A percentile compares a stretch with the other conserved stretches of the same genome.
Evolutionary conservation across 1,140 invertebrate species (phyloP).

Genomic region (Caenorhabditis briggsae): DNA sequence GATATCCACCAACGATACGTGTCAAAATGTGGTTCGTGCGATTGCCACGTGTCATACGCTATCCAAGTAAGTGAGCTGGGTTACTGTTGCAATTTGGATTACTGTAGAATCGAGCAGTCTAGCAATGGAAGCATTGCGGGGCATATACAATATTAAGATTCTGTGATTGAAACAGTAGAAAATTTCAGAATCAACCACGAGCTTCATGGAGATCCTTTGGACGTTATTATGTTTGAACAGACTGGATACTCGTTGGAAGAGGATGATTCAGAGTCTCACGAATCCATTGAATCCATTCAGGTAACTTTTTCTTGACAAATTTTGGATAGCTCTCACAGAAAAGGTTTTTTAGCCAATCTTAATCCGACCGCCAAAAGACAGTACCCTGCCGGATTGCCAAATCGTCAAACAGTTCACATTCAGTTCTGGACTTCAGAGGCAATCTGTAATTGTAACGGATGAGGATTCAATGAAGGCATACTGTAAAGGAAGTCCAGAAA

Average conservation of each 20-base stretch:
- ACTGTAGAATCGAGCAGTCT: too few relatives aligned
- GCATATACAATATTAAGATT: too few relatives aligned
- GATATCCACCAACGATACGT: background rate
- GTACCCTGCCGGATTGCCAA: conserved; percentile 68
- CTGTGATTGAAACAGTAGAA: too few relatives aligned
- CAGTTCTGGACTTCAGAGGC: conserved; percentile 73
- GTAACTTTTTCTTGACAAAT: background rate
- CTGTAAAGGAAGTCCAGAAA: conserved; percentile 75
- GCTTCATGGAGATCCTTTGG: conserved; percentile 90
- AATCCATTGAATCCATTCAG: conserved; percentile 37
- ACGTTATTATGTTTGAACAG: conserved; percentile 85
- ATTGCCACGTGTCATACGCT: conserved; percentile 76
- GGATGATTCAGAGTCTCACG: conserved; percentile 37
- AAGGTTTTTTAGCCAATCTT: conserved; percentile 71
- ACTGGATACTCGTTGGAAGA: conserved; percentile 79
- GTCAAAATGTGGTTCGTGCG: conserved; percentile 70
- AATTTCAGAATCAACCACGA: conserved; percentile 82
- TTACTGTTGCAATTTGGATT: background rate
- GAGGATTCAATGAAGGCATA: conserved; percentile 71
- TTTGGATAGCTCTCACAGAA: background rate
- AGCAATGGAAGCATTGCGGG: too few relatives aligned
- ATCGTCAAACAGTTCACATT: conserved; percentile 77
- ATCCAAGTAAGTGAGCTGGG: conserved; percentile 65
- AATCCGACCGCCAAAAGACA: conserved; percentile 70
- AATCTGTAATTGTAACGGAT: conserved; percentile 74